Base-by-base conservation (phyloP, 2,888 invertebrate species). In the Dynastes grantii region DNA sequence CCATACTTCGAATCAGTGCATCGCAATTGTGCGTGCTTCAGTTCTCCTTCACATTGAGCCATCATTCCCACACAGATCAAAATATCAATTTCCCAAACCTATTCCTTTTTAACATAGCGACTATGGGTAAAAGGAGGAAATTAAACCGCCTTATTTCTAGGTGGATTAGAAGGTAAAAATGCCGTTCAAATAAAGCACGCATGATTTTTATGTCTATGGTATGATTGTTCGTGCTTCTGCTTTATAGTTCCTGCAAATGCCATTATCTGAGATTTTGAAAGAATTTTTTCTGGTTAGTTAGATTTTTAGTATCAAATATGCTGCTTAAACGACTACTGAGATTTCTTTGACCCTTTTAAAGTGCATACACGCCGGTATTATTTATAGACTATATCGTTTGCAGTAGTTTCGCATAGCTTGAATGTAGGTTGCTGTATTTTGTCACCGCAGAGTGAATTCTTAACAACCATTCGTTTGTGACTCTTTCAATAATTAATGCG, bases 101-200 rank as follows among this genome's bases (percentile, higher is more conserved):
- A 27, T 13, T 63, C 11, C 27, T 13, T 13, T 9, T 11, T 32
- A 63, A 13, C n/a, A 29, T 16, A 53, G 45, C 49, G 67, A 67
- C 40, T 49, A 88, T 89, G 88, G 88, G 88, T 55, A 89, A 88
- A 84, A 87, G 85, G 80, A 85, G 87, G 76, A 85, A 88, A 80
- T 82, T 89, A 81, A 88, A 88, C 83, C 85, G 86, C 73, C 86
- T 89, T 76, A 88, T 89, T 78, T 86, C 85, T 32, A 88, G 88
- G 84, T 89, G 89, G 89, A 88, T 89, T 77, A 89, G 88, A 83
- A 89, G 89, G 89, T 89, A 75, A 75, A 73, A 61, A 37, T 22
- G 65, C 67, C n/a, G 37, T 13, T 11, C n/a, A 58, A 64, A 70
- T 61, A 11, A 29, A 51, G 5, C 16, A 40, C 6, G 76, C 64